Evolutionary conservation across 1,140 invertebrate genomes (phyloP).

Genomic region (Dreissena polymorpha): DNA sequence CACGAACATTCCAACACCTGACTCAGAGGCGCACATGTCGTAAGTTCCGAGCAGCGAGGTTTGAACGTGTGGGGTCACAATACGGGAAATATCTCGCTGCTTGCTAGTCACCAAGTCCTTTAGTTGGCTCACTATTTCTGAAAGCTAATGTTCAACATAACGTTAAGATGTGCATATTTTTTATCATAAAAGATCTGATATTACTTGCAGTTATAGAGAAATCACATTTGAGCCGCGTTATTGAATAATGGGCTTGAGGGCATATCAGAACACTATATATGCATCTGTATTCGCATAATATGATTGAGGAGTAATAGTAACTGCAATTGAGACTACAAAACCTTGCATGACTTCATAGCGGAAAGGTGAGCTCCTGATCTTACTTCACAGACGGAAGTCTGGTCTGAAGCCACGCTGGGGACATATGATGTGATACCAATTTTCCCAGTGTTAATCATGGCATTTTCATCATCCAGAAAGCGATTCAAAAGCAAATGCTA

Average conservation of each 20-base stretch:
- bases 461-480: too few relatives aligned
- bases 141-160: conserved; percentile 33
- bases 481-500: too few relatives aligned
- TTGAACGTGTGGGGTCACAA: conserved; percentile 52
- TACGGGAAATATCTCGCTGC: conserved; percentile 53
- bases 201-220: neutral
- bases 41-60: conserved; percentile 37
- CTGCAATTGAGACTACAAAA: too few relatives aligned
- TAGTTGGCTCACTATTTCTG: conserved; percentile 48
- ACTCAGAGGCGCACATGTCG: conserved; percentile 21
- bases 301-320: too few relatives aligned
- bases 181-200: neutral
- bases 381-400: too few relatives aligned
- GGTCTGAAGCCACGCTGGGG: too few relatives aligned
- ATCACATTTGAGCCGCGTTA: neutral
- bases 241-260: neutral
- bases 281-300: too few relatives aligned
- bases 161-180: neutral
- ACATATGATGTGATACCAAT: too few relatives aligned
- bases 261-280: neutral
- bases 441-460: too few relatives aligned
- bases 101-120: conserved; percentile 50
- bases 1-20: conserved; percentile 44
- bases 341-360: too few relatives aligned
- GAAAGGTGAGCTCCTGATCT: too few relatives aligned